These are phyloP conservation scores for Fratercula arctica DNA, from an alignment of 2,797 vertebrate genomes.

Conservation along the genomic window DNA sequence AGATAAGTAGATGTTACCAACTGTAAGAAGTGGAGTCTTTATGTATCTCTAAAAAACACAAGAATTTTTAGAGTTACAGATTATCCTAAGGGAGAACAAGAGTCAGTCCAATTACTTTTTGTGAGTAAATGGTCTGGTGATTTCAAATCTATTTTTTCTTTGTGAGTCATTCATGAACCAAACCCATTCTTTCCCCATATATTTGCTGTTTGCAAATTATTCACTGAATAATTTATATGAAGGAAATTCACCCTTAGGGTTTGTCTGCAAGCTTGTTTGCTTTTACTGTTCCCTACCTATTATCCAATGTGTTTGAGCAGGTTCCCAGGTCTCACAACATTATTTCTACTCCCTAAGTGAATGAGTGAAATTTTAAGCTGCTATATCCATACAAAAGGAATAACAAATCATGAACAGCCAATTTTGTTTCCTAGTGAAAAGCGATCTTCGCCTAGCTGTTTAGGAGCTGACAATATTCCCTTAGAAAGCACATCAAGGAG, in stretches of 20 bases:
- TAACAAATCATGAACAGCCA: background rate
- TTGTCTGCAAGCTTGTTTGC: background rate
- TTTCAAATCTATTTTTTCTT: background rate
- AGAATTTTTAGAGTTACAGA: background rate
- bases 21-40: background rate
- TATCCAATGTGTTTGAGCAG: background rate
- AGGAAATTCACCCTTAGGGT: background rate
- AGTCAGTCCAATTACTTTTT: background rate
- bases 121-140: background rate
- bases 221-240: slow-evolving; percentile 34
- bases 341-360: background rate
- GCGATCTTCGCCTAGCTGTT: background rate
- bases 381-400: background rate
- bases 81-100: background rate
- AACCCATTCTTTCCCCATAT: background rate
- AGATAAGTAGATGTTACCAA: background rate
- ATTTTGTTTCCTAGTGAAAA: background rate
- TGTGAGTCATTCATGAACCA: background rate
- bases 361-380: background rate
- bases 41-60: background rate
- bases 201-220: slow-evolving; percentile 12
- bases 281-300: slow-evolving; percentile 1
- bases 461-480: background rate
- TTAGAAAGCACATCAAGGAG: background rate
- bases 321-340: background rate